Conservation (phyloP, 2,797 vertebrate species). For the Astyanax mexicanus region DNA sequence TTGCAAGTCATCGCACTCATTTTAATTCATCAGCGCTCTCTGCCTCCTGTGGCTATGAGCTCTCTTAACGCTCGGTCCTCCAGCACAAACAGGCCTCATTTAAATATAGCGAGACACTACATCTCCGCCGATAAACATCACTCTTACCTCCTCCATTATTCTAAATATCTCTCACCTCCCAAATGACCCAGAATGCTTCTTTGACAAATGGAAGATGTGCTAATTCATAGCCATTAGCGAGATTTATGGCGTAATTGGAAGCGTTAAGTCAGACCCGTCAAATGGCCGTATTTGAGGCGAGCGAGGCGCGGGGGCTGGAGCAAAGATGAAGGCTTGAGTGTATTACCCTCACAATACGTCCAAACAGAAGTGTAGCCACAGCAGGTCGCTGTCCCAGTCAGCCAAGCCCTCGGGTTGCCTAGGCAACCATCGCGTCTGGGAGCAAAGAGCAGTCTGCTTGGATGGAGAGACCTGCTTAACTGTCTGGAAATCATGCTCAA, state of each 20-base stretch:
- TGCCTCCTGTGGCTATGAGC: background rate
- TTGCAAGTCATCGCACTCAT: background rate
- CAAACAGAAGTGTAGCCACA: constrained; percentile 4
- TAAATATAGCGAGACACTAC: background rate
- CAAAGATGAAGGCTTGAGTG: background rate
- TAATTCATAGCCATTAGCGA: constrained; percentile 6
- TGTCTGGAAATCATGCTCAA: constrained; percentile 2
- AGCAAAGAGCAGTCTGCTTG: constrained; percentile 3
- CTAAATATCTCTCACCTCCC: constrained; percentile 2
- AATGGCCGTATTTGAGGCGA: background rate
- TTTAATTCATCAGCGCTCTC: background rate
- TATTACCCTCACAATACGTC: background rate
- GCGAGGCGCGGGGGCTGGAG: background rate
- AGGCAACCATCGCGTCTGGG: background rate
- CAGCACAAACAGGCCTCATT: background rate
- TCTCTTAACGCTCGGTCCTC: background rate
- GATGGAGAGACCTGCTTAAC: constrained; percentile 12
- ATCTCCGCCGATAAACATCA: background rate
- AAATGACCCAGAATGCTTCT: constrained; percentile 8
- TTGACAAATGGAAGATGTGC: background rate
- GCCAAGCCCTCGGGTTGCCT: constrained; percentile 1
- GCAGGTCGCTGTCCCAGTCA: constrained; percentile 5
- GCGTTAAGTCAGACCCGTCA: background rate
- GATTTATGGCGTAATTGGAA: constrained; percentile 5
- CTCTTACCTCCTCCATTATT: constrained; percentile 8